phyloP scores from a whole-genome alignment of 2,797 vertebrate species.

The Leptatherina wallacei region DNA sequence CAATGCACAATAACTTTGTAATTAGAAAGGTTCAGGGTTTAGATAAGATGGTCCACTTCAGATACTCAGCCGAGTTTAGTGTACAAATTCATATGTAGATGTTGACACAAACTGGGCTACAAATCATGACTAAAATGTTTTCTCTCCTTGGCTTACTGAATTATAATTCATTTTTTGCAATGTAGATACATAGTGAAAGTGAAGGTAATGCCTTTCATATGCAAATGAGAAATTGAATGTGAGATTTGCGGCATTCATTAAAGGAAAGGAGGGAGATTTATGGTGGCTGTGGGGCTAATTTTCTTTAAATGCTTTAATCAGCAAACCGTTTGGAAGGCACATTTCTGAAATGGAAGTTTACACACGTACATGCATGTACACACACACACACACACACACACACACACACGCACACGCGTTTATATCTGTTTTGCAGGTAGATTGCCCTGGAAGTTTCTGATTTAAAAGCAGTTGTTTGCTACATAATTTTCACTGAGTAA shows the following conservation, averaged over 20 bases:
- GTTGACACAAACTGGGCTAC: conserved; percentile 48
- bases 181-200: conserved; percentile 31
- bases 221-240: conserved; percentile 62
- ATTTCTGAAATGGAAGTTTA: conserved; percentile 48
- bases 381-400: neutral
- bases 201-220: conserved; percentile 71
- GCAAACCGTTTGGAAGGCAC: conserved; percentile 53
- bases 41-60: conserved; percentile 38
- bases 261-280: conserved; percentile 59
- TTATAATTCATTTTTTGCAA: conserved; percentile 50
- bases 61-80: conserved; percentile 12
- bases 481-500: conserved; percentile 17
- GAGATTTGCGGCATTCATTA: conserved; percentile 61
- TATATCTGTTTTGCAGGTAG: conserved; percentile 43
- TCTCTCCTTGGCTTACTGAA: conserved; percentile 32
- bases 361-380: neutral
- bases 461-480: conserved; percentile 25
- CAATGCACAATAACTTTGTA: conserved; percentile 46
- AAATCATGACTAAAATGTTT: conserved; percentile 44
- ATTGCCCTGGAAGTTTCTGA: conserved; percentile 22
- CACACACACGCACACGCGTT: neutral
- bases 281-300: conserved; percentile 59
- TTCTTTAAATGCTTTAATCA: conserved; percentile 73
- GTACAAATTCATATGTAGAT: conserved; percentile 46
- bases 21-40: conserved; percentile 53